A percentile compares a stretch with the other conserved stretches of the same genome.
phyloP scores from a whole-genome alignment of 64 coral and sea anemone species.

The Stichodactyla helianthus region DNA sequence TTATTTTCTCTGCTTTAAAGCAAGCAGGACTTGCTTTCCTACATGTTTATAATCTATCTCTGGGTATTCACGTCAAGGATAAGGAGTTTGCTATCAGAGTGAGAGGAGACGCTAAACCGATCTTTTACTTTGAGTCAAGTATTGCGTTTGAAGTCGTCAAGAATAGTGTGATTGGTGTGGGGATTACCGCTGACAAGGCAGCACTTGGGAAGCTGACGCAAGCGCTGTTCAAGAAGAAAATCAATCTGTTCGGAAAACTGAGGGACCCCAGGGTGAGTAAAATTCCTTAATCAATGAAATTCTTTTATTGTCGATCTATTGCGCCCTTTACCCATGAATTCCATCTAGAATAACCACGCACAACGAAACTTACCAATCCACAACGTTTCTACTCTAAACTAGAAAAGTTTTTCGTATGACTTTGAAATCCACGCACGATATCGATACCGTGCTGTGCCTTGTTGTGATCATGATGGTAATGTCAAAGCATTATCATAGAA shows the following conservation, averaged over 20 bases:
- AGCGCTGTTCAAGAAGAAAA: conserved; percentile 33
- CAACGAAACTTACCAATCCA: too few relatives aligned
- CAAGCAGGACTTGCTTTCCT: not conserved
- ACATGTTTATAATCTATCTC: not conserved
- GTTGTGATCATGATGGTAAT: too few relatives aligned
- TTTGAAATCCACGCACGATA: too few relatives aligned
- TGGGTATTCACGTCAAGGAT: not conserved
- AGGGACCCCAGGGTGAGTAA: conserved; percentile 19
- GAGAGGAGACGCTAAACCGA: not conserved
- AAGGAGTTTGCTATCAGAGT: not conserved
- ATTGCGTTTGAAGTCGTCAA: conserved; percentile 36
- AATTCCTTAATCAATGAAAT: not conserved
- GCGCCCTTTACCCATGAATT: not conserved
- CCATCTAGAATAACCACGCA: too few relatives aligned
- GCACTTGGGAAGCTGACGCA: conserved; percentile 16
- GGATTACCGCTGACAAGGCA: conserved; percentile 26
- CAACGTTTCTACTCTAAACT: too few relatives aligned
- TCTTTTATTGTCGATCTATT: not conserved
- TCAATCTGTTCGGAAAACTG: conserved; percentile 13
- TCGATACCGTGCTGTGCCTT: too few relatives aligned
- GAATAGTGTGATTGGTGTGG: conserved; percentile 38
- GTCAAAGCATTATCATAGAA: too few relatives aligned
- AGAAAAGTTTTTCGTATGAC: too few relatives aligned
- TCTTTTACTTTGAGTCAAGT: conserved; percentile 10
- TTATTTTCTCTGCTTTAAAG: conserved; percentile 1